Evolutionary conservation across 2,797 vertebrate genomes (phyloP), one percentile per base, ranked within the genome.

Genomic region (Silurus lanzhouensis): DNA sequence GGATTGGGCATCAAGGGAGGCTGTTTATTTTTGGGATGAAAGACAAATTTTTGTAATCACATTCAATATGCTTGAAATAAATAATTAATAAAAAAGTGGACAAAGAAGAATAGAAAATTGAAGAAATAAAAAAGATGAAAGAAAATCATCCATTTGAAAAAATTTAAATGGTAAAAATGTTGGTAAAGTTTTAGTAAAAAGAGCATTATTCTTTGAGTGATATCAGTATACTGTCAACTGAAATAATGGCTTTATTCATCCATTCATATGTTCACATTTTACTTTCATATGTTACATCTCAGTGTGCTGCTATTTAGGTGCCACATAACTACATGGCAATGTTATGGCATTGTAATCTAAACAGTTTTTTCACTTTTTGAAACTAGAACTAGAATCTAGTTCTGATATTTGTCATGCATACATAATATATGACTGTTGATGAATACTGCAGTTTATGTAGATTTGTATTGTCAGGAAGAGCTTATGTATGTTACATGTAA

Each of bases 291-390:
- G 46, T 25, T 74, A n/a, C 52, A 52, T 52, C 71, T 74, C 13
- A 74, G 17, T 60, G 17, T 38, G 27, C 17, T 77, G 27, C 27
- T 60, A 77, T 60, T 38, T 60, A 25, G 31, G 27, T 77, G 27
- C 13, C 57, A 77, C 17, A 77, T 77, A 60, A 60, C 38, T 77
- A n/a, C n/a, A n/a, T 52, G 22, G 71, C 46, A 46, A 52, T 74
- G 44, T 27, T 5, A 27, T 75, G 9, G 44, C 44, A 48, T 9
- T 22, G 19, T 44, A 70, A 44, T 20, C 31, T 38, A 44, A 27
- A 70, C 9, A 44, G 67, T 20, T 70, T 19, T 25, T 67, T 15
- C 2, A 67, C 20, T 44, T 70, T 44, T 38, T 44, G 3, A 44
- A 3, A 44, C 7, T 19, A 70, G 38, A 70, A 44, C 19, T 70